These are phyloP conservation scores for Tricholauxania praeusta DNA, from an alignment of 2,888 invertebrate species.

Conservation along the genomic window DNA sequence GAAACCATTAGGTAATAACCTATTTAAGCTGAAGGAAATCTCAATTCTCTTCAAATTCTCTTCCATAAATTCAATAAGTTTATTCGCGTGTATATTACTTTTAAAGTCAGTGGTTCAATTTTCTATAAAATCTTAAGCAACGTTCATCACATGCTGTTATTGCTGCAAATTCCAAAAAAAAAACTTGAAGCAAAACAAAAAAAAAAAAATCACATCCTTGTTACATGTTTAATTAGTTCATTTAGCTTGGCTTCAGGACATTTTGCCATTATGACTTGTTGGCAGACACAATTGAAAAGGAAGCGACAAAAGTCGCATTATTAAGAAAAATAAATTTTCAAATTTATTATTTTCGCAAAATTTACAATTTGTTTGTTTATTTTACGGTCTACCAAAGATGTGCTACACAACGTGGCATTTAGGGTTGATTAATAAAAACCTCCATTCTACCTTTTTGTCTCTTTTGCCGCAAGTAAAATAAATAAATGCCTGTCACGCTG, in stretches of 20 bases:
- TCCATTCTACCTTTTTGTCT: not conserved
- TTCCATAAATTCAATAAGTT: no score
- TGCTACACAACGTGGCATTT: not conserved
- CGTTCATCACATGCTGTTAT: no score
- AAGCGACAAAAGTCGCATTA: not conserved
- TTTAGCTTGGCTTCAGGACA: slow-evolving; percentile 16
- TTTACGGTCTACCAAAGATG: slow-evolving; percentile 26
- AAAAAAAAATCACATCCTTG: slow-evolving; percentile 23
- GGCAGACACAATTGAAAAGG: no score
- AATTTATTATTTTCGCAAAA: slow-evolving; percentile 35
- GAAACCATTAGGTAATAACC: no score
- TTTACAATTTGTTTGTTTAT: slow-evolving; percentile 36
- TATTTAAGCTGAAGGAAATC: no score
- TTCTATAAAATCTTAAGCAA: no score
- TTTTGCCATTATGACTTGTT: slow-evolving; percentile 9
- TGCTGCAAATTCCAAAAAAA: no score
- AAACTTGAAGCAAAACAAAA: no score
- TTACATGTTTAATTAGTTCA: slow-evolving; percentile 33
- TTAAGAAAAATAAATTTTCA: slow-evolving; percentile 19
- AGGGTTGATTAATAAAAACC: not conserved
- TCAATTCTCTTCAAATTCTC: no score
- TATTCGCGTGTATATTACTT: no score
- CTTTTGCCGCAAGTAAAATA: not conserved
- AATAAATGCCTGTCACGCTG: slow-evolving; percentile 29
- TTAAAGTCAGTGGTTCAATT: no score